phyloP scores from a whole-genome alignment of 2,113 vertebrate species.

The Pygoscelis adeliae region DNA sequence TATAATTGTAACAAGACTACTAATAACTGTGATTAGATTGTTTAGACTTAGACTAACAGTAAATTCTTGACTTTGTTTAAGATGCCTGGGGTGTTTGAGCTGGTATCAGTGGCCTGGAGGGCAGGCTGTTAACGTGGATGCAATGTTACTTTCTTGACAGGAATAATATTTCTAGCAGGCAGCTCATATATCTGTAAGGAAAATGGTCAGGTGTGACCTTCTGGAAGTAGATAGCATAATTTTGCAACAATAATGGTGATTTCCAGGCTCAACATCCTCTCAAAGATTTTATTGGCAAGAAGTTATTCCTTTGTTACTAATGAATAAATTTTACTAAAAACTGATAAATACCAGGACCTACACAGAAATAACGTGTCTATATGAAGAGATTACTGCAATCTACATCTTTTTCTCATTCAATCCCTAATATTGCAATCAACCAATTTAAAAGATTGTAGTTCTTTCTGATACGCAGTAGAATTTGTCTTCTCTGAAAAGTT shows the following conservation, averaged over 20 bases:
- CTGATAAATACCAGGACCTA: background rate
- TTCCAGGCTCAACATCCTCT: background rate
- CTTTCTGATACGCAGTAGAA: background rate
- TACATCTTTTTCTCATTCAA: background rate
- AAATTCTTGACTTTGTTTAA: background rate
- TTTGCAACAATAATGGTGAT: background rate
- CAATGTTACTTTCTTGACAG: background rate
- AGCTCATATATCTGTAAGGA: background rate
- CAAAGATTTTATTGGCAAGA: background rate
- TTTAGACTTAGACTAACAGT: background rate
- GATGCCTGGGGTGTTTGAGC: background rate
- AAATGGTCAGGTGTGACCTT: background rate
- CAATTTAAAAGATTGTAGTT: background rate
- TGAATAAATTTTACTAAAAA: background rate
- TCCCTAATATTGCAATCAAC: background rate
- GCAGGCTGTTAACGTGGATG: background rate
- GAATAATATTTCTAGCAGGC: background rate
- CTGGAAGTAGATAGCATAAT: background rate
- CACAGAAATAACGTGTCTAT: background rate
- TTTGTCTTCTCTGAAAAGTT: background rate
- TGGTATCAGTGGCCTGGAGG: background rate
- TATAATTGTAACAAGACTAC: background rate
- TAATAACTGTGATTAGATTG: background rate
- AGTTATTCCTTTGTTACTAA: background rate
- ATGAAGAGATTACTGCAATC: background rate